These are phyloP conservation scores for Hystrix brachyura DNA, from an alignment of 2,113 vertebrate species.

Conservation along the genomic window DNA sequence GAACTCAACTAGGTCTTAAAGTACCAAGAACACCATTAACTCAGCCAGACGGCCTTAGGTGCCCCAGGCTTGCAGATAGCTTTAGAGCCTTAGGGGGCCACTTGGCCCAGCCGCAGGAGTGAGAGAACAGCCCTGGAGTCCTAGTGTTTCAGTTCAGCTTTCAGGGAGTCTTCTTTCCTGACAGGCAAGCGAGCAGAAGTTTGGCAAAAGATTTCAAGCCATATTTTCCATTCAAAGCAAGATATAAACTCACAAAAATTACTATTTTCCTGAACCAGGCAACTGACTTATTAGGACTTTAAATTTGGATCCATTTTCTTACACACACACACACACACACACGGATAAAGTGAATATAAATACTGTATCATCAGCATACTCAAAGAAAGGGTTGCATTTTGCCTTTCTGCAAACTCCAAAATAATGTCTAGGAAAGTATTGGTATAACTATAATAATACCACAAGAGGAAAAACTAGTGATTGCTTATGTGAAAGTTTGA, in stretches of 20 bases:
- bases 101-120: not conserved
- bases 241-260: conserved; percentile 50
- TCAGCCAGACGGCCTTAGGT: conserved; percentile 27
- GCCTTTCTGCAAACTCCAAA: not conserved
- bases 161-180: not conserved
- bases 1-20: conserved; percentile 42
- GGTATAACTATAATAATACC: not conserved
- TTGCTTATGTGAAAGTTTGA: not conserved
- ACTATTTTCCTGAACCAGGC: conserved; percentile 41
- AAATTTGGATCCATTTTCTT: conserved; percentile 58
- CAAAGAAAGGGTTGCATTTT: not conserved
- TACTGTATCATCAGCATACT: conserved; percentile 29
- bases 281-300: conserved; percentile 46
- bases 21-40: not conserved
- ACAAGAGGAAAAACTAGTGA: not conserved
- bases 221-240: conserved; percentile 53
- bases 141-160: not conserved
- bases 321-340: not conserved
- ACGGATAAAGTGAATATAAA: not conserved
- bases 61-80: conserved; percentile 1
- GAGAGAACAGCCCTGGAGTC: not conserved
- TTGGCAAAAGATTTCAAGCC: conserved; percentile 11
- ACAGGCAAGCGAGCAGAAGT: conserved; percentile 26
- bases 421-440: not conserved
- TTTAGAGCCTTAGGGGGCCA: not conserved